These are phyloP conservation scores for Chionomys nivalis DNA, from an alignment of 2,113 vertebrate genomes.

Conservation along the genomic window DNA sequence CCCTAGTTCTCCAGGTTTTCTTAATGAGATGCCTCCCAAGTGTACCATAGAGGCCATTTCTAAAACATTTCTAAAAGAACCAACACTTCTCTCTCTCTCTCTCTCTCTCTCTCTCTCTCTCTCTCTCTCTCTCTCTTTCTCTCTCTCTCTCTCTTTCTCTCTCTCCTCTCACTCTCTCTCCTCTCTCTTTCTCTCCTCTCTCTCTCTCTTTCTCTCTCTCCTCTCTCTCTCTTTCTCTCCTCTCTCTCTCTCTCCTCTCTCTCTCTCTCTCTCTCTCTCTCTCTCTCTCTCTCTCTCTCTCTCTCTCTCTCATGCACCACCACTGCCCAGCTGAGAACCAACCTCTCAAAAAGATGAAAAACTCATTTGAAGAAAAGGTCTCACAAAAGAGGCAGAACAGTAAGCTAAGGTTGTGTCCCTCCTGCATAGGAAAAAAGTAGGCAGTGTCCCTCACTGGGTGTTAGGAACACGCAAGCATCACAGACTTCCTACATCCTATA, in stretches of 20 bases:
- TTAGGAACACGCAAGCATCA: background rate
- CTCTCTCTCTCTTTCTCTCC: no score
- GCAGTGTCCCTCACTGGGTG: background rate
- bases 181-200: no score
- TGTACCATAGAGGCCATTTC: background rate
- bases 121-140: no score
- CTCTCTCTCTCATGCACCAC: no score
- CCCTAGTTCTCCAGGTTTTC: background rate
- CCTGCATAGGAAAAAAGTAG: background rate
- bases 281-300: no score
- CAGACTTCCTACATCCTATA: background rate
- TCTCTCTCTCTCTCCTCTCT: no score
- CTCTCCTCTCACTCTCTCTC: no score
- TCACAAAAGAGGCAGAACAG: background rate
- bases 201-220: no score
- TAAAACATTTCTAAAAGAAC: background rate
- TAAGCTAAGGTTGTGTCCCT: background rate
- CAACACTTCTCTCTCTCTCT: no score
- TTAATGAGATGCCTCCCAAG: background rate
- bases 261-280: no score
- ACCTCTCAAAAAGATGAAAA: background rate
- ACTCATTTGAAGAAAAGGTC: background rate
- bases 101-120: no score
- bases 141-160: no score
- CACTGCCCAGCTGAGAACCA: background rate